Base-by-base conservation (phyloP, 2,888 invertebrate genomes). In the Rhagonycha lutea region DNA sequence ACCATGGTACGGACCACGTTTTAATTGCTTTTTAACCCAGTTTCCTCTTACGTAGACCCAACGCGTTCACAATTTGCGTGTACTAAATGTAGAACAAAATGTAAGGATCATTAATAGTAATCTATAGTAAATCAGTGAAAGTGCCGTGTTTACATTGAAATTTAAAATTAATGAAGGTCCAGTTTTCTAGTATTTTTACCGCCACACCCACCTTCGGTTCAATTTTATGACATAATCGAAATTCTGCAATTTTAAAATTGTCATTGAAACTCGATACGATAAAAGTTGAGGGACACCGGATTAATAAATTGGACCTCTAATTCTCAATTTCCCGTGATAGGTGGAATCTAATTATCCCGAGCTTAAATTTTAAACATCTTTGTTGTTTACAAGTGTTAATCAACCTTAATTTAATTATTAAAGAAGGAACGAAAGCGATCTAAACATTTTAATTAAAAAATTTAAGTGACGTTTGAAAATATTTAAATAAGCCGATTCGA, bases 61-160 rank as follows among this genome's bases (percentile, higher is more conserved):
- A 74, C 74, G 79, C 79, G 75, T 79, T 79, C 76, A 76, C 79
- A 79, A 78, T 78, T 79, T 79, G 79, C 79, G 79, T 79, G 79
- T 72, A 68, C 71, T 79, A 79, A 79, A 79, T 79, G 78, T 72
- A 74, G 75, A 78, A 73, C 79, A 75, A 72, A 77, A 73, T 75
- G 29, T 23, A 65, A 73, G 73, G 72, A 72, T 72, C 72, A 69
- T 72, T 75, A 72, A 75, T 47, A 72, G 67, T 75, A 75, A 75
- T 75, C 75, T 75, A 69, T 61, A 70, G 69, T 67, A 70, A 69
- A 75, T 75, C 75, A 75, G 75, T 75, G 75, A 75, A 75, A 75
- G 75, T 72, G 65, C 47, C 68, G 68, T 75, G 68, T 75, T 75
- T 75, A 70, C 75, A 75, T 69, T 70, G 69, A 72, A 75, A 72